Evolutionary conservation across 2,797 vertebrate genomes (phyloP), one percentile per base, ranked within the genome.

Genomic region (Tachyglossus aculeatus): DNA sequence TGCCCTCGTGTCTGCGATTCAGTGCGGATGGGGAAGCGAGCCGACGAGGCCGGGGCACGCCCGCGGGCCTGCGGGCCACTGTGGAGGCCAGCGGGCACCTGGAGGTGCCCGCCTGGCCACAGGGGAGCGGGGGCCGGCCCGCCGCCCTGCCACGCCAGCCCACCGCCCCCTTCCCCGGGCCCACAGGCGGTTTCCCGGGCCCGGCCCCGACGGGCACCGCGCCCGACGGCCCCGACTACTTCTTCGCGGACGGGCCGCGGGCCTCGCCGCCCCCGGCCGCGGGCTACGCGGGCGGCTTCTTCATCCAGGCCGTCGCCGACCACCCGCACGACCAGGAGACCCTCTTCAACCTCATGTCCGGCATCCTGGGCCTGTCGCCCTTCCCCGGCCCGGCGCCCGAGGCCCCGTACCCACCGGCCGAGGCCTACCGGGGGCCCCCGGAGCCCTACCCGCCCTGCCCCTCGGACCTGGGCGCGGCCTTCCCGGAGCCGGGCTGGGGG

Each of bases 201-300:
- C 27, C 85, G 67, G 78, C 91, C 7, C 48, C 82, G 74, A 84
- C 81, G 55, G 21, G 74, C 8, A 92, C 92, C 27, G 41, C 59
- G 0, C 68, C 89, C 29, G 91, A 93, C 9, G 63, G 67, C 1
- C 70, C 88, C 18, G 93, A 93, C 65, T 91, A 86, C 68, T 85
- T 88, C 50, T 79, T 86, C 56, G 76, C 82, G 52, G 88, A 88
- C 63, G 82, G 83, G 43, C 89, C 90, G 24, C 72, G 82, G 44
- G 83, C 87, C 60, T 78, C 83, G 15, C 87, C 91, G 45, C 91
- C 92, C 31, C 90, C 96, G 22, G 93, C 96, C 18, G 94, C 98
- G 90, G 94, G 96, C 88, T 98, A 98, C 94, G 97, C 96, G 1
- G 97, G 98, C 88, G 98, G 97, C 88, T 98, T 99, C 93, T 98